Evolutionary conservation across 2,888 invertebrate species (phyloP).

Genomic region (Papilio gigon): DNA sequence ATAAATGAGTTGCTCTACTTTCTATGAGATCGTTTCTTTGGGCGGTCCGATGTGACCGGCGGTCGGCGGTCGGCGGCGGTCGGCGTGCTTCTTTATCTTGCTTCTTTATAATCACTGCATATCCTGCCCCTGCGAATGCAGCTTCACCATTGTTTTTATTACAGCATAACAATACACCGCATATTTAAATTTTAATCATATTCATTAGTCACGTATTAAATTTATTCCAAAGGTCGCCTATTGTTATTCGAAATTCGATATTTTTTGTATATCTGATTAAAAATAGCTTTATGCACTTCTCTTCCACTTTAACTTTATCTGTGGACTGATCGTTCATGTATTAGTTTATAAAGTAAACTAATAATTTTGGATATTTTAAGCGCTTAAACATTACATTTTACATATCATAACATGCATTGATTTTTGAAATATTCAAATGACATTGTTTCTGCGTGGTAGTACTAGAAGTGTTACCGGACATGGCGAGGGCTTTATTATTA

Average conservation of each 20-base stretch:
- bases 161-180: constrained; percentile 57
- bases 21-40: constrained; percentile 81
- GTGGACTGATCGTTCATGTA: too few relatives aligned
- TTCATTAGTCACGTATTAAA: constrained; percentile 60
- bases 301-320: too few relatives aligned
- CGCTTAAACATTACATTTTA: too few relatives aligned
- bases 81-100: constrained; percentile 48
- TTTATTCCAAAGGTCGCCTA: too few relatives aligned
- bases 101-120: constrained; percentile 35
- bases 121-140: constrained; percentile 46
- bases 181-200: constrained; percentile 52
- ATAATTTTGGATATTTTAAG: too few relatives aligned
- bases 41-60: constrained; percentile 66
- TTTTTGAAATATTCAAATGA: constrained; percentile 44
- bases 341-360: too few relatives aligned
- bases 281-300: too few relatives aligned
- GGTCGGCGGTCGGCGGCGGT: constrained; percentile 47
- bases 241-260: too few relatives aligned
- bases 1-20: constrained; percentile 82
- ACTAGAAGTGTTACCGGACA: constrained; percentile 58
- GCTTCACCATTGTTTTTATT: constrained; percentile 59
- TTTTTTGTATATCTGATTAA: too few relatives aligned
- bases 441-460: constrained; percentile 7
- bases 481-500: constrained; percentile 73
- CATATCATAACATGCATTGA: neutral